These are phyloP conservation scores for Percopsis omiscomaycus DNA, from an alignment of 2,797 vertebrate genomes.

Conservation along the genomic window DNA sequence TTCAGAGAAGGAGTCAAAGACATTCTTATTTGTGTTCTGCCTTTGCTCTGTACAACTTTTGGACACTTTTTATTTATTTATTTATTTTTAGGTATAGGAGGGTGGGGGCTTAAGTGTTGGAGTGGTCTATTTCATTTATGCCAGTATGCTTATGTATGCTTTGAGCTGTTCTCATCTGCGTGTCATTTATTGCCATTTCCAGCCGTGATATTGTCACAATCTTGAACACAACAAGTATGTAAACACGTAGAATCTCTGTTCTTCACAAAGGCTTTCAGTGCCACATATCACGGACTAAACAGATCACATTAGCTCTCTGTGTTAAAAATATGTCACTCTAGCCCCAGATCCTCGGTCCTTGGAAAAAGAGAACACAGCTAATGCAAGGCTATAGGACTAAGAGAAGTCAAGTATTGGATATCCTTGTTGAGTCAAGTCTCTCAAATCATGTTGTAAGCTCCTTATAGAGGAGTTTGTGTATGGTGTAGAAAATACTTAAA, in stretches of 20 bases:
- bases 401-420: not conserved
- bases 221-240: too few species aligned
- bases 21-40: slow-evolving; percentile 14
- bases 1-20: slow-evolving; percentile 14
- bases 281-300: slow-evolving; percentile 4
- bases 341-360: slow-evolving; percentile 17
- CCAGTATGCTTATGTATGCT: not conserved
- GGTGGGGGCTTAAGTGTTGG: slow-evolving; percentile 3
- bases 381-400: slow-evolving; percentile 13
- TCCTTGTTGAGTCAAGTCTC: slow-evolving; percentile 7
- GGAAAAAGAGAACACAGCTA: slow-evolving; percentile 2
- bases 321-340: slow-evolving; percentile 17
- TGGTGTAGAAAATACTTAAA: too few species aligned
- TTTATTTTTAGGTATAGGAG: not conserved
- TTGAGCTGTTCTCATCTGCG: slow-evolving; percentile 27
- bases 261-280: slow-evolving; percentile 7
- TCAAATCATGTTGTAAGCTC: slow-evolving; percentile 3
- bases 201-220: slow-evolving; percentile 12
- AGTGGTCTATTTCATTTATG: not conserved
- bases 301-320: slow-evolving; percentile 17
- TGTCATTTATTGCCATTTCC: slow-evolving; percentile 13
- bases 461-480: too few species aligned
- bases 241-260: slow-evolving; percentile 6
- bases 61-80: not conserved
- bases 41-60: slow-evolving; percentile 7